phyloP scores from a whole-genome alignment of 2,888 invertebrate species.

The Drosophila paracracens region DNA sequence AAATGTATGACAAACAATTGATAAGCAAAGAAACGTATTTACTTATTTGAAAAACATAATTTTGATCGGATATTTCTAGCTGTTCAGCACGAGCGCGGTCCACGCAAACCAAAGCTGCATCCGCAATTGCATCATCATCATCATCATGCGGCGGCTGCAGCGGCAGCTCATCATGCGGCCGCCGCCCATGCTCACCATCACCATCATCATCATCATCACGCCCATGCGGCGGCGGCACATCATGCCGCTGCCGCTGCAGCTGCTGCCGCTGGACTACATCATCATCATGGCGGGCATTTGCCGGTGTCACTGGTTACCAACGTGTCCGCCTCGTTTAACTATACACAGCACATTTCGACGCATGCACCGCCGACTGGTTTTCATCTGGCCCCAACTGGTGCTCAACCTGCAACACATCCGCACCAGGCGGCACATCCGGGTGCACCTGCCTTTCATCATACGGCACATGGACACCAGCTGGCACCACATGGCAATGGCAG shows the following conservation, averaged over 20 bases:
- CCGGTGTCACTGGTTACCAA: slow-evolving; percentile 85
- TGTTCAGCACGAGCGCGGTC: slow-evolving; percentile 98
- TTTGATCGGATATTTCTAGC: slow-evolving; percentile 87
- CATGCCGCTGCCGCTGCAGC: slow-evolving; percentile 75
- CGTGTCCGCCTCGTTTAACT: slow-evolving; percentile 85
- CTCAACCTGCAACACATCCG: slow-evolving; percentile 49
- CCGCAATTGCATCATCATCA: slow-evolving; percentile 85
- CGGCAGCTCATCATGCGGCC: slow-evolving; percentile 68
- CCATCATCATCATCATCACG: slow-evolving; percentile 74
- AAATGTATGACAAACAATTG: too few species aligned
- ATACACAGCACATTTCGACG: slow-evolving; percentile 84
- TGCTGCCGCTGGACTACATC: slow-evolving; percentile 78
- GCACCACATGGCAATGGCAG: slow-evolving; percentile 43
- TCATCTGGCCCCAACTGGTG: slow-evolving; percentile 37
- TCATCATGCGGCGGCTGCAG: slow-evolving; percentile 74
- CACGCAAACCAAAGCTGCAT: slow-evolving; percentile 95
- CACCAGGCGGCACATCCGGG: slow-evolving; percentile 62
- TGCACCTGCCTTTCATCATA: slow-evolving; percentile 74
- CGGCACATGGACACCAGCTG: slow-evolving; percentile 66
- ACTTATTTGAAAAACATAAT: not conserved
- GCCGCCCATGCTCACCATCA: slow-evolving; percentile 70
- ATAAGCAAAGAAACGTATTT: not conserved
- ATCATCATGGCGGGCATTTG: slow-evolving; percentile 81
- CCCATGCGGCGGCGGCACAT: slow-evolving; percentile 81
- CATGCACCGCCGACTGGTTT: slow-evolving; percentile 79